Evolutionary conservation across 2,113 vertebrate species (phyloP).

Genomic region (Lagenorhynchus albirostris): DNA sequence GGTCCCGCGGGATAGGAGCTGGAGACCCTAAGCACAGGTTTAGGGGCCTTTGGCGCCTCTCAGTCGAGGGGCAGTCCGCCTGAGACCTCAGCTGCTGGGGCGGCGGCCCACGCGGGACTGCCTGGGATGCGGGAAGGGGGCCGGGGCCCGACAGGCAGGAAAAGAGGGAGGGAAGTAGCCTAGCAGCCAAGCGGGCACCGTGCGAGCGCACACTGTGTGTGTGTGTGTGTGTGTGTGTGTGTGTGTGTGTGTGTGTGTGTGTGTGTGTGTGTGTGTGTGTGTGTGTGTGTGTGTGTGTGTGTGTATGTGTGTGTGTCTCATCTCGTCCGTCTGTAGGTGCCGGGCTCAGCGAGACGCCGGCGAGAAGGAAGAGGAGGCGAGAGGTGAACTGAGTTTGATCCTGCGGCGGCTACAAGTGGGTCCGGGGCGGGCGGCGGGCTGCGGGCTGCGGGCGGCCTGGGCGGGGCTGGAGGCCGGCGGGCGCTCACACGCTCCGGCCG

Average conservation of each 20-base stretch:
- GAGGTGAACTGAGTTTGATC: slow-evolving; percentile 75
- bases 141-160: background rate
- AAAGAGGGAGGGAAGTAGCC: slow-evolving; percentile 41
- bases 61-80: background rate
- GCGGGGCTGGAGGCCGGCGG: slow-evolving; percentile 73
- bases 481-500: slow-evolving; percentile 83
- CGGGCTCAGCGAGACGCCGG: slow-evolving; percentile 48
- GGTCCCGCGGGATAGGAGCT: background rate
- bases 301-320: slow-evolving; percentile 1
- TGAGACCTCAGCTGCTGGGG: background rate
- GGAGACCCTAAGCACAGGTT: background rate
- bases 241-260: background rate
- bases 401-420: slow-evolving; percentile 73
- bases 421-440: slow-evolving; percentile 58
- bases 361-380: slow-evolving; percentile 58
- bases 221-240: background rate
- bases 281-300: background rate
- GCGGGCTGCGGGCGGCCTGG: slow-evolving; percentile 67
- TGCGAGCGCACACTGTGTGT: slow-evolving; percentile 31
- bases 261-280: background rate
- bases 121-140: background rate
- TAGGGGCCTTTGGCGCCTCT: background rate
- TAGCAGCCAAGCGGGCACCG: slow-evolving; percentile 36
- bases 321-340: slow-evolving; percentile 69
- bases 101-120: background rate